Evolutionary conservation across 2,113 vertebrate genomes (phyloP).

Genomic region (Callithrix jacchus): DNA sequence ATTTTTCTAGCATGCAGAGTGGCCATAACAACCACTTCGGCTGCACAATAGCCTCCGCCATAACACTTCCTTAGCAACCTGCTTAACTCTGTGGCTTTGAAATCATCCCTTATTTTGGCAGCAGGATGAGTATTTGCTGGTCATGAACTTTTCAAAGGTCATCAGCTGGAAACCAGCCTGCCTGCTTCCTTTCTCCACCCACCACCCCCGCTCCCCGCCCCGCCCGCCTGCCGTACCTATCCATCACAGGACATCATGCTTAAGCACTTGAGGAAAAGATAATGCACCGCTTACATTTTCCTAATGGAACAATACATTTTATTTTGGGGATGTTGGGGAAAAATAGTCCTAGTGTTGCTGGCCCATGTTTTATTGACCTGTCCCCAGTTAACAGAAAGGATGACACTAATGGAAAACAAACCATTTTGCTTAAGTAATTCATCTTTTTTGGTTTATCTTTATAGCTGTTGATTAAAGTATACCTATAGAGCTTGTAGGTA

Average conservation of each 20-base stretch:
- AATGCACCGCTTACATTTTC: neutral
- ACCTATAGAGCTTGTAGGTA: neutral
- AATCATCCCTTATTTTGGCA: constrained; percentile 68
- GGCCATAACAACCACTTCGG: neutral
- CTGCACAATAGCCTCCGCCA: neutral
- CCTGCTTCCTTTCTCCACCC: neutral
- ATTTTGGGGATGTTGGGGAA: neutral
- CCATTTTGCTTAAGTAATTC: neutral
- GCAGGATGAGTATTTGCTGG: constrained; percentile 55
- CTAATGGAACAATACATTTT: neutral
- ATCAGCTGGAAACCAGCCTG: constrained; percentile 45
- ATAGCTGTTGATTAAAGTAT: neutral
- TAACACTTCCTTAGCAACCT: constrained; percentile 76
- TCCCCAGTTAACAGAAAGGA: neutral
- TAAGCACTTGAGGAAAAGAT: neutral
- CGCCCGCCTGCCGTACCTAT: neutral
- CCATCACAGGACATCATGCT: neutral
- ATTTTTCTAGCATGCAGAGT: accelerated
- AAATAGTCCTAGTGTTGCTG: neutral
- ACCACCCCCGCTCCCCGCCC: accelerated
- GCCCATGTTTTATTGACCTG: neutral
- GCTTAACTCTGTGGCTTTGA: constrained; percentile 39
- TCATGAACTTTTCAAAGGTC: constrained; percentile 70
- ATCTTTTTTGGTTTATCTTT: neutral
- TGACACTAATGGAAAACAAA: neutral